Evolutionary conservation across 2,113 vertebrate species (phyloP), one percentile per base, ranked within the genome.

Genomic region (Synchiropus splendidus): DNA sequence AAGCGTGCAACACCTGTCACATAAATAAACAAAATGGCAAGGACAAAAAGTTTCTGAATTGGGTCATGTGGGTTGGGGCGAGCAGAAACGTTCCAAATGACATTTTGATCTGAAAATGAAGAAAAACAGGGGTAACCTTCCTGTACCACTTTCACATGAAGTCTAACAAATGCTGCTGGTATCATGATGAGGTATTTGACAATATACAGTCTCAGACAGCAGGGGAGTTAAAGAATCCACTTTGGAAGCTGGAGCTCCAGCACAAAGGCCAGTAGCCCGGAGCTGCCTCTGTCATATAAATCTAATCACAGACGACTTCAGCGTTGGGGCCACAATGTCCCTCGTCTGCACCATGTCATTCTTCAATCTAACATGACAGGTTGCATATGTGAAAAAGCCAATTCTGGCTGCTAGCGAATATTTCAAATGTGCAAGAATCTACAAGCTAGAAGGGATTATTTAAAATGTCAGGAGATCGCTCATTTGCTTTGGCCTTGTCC

Each of bases 361-460:
- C 52, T 68, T 75, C 85, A 48, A 91, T 90, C 74, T 69, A 69
- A 90, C 82, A 82, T 91, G 94, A 96, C 94, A 92, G 83, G 80
- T 54, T 86, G 75, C 92, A 91, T 94, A 98, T 92, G 91, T 89
- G 90, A 88, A 95, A 93, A 94, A 97, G 92, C 75, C 90, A 94
- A 87, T 84, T 79, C 78, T 83, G 84, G 89, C 92, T 95, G 85
- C 89, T 86, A 92, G 92, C 91, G 83, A 91, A 87, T 81, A 78
- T 85, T 73, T 61, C 80, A 81, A 87, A 87, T 73, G 87, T 85
- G 89, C 89, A 91, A 85, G 65, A 92, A 81, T 90, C 74, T 88
- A 85, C 85, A 77, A 85, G 85, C 89, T 89, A 80, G 84, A 87
- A 88, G 84, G 86, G 85, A 91, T 91, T 89, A 88, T 81, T 82